Evolutionary conservation across 2,797 vertebrate species (phyloP).

Genomic region (Pampus argenteus): DNA sequence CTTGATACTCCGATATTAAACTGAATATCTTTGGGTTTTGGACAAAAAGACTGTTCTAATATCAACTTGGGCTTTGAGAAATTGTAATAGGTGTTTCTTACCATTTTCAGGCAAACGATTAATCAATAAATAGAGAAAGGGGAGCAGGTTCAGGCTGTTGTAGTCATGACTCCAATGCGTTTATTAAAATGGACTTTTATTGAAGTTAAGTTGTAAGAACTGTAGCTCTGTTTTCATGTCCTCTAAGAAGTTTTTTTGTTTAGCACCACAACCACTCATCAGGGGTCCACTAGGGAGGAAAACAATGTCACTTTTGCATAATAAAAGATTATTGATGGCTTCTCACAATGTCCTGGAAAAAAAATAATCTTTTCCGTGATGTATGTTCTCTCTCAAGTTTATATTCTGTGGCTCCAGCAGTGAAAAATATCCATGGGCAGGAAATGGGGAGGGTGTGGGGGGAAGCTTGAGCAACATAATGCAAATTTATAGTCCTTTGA

Average conservation of each 20-base stretch:
- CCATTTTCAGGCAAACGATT: neutral
- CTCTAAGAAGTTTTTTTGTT: neutral
- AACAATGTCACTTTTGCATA: conserved; percentile 15
- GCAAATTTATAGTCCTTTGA: conserved; percentile 49
- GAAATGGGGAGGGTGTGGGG: conserved; percentile 28
- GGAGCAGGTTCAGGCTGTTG: neutral
- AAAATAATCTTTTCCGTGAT: conserved; percentile 24
- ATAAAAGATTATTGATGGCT: conserved; percentile 19
- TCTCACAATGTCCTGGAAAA: conserved; percentile 11
- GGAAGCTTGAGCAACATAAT: conserved; percentile 51
- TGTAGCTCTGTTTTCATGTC: neutral
- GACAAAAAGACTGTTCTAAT: neutral
- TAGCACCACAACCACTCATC: neutral
- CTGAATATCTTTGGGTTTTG: neutral
- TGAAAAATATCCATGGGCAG: conserved; percentile 39
- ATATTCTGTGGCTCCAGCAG: conserved; percentile 13
- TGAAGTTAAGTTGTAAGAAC: neutral
- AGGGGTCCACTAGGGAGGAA: conserved; percentile 2
- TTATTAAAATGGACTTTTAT: neutral
- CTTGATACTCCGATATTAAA: neutral
- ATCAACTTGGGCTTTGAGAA: neutral
- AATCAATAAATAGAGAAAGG: neutral
- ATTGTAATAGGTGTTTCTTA: neutral
- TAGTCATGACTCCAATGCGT: conserved; percentile 7
- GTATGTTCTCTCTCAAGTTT: conserved; percentile 27